Evolutionary conservation across 2,113 vertebrate species (phyloP).

Genomic region (Clarias gariepinus): DNA sequence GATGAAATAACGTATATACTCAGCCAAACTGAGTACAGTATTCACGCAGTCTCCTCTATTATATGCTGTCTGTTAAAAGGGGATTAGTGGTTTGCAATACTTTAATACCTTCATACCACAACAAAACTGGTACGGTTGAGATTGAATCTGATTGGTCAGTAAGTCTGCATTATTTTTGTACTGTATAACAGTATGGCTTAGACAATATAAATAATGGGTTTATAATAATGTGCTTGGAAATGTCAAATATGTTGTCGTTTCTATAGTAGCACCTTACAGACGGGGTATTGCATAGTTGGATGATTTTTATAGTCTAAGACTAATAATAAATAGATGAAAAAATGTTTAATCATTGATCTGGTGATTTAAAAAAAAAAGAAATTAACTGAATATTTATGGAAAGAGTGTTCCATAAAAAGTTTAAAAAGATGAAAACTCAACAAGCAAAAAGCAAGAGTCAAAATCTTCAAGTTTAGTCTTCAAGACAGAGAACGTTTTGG

Average conservation of each 20-base stretch:
- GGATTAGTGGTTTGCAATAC: background rate
- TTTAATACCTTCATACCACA: background rate
- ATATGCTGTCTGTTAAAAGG: background rate
- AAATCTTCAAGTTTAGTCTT: background rate
- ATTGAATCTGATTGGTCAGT: background rate
- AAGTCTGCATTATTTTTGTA: background rate
- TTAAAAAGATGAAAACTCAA: no score
- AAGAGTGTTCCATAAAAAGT: background rate
- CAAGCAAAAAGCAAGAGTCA: background rate
- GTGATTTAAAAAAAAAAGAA: background rate
- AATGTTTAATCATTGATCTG: no score
- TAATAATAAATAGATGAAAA: no score
- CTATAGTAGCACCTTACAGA: background rate
- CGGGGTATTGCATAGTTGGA: background rate
- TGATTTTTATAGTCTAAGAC: background rate
- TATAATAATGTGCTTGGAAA: background rate
- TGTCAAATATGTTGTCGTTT: background rate
- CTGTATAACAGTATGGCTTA: background rate
- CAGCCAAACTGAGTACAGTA: constrained; percentile 1
- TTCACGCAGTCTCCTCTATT: background rate
- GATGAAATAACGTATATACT: background rate
- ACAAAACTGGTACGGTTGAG: no score
- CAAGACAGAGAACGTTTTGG: no score
- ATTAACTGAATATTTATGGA: background rate
- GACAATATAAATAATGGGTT: background rate